Percentiles rank a stretch among this genome's conserved stretches.
Conservation (phyloP, 2,888 invertebrate species). For the Microctonus brassicae region DNA sequence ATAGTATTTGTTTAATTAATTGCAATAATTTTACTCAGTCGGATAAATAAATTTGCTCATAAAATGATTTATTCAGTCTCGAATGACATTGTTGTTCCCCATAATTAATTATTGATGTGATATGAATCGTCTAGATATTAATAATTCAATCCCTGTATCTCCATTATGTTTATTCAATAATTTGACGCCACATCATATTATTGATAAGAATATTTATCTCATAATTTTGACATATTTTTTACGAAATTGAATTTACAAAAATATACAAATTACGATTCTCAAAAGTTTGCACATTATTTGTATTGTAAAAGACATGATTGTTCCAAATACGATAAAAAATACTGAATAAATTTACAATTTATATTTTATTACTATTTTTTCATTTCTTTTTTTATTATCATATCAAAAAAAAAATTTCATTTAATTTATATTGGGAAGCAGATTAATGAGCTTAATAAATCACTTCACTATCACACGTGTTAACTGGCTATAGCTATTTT, state of each 20-base stretch:
- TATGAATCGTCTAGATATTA: conserved; percentile 63
- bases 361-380: too few relatives aligned
- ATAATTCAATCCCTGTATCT: conserved; percentile 65
- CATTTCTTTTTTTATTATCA: not conserved
- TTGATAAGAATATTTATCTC: conserved; percentile 20
- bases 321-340: not conserved
- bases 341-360: not conserved
- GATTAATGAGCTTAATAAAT: not conserved
- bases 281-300: not conserved
- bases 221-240: too few relatives aligned
- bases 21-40: too few relatives aligned
- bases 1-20: too few relatives aligned
- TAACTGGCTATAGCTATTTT: not conserved
- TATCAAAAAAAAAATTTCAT: too few relatives aligned
- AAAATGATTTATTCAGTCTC: conserved; percentile 29
- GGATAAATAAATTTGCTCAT: conserved; percentile 28
- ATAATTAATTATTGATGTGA: conserved; percentile 25
- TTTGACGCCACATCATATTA: conserved; percentile 31
- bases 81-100: conserved; percentile 29
- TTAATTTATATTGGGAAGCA: not conserved
- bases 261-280: not conserved
- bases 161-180: conserved; percentile 29
- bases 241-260: too few relatives aligned
- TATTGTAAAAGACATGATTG: not conserved
- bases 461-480: not conserved